Base-by-base conservation (phyloP, 2,888 invertebrate species). In the Habroteleia sp. region DNA sequence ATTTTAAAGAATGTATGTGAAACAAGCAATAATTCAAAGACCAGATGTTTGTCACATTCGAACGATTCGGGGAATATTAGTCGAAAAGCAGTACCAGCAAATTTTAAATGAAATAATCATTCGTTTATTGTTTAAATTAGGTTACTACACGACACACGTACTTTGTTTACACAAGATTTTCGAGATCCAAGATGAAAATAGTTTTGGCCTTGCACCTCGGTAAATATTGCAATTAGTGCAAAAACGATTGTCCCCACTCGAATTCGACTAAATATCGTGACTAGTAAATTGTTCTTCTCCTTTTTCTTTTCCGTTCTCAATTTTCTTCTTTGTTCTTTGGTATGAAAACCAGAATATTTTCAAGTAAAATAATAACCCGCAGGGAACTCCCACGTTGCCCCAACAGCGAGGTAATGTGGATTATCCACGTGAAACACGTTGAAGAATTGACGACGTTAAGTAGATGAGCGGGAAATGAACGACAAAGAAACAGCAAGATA, bases 41-140 rank as follows among this genome's bases (percentile, higher is more conserved):
- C 52, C 60, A 68, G 50, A 48, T 68, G 68, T 68, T 58, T 58
- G 48, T 68, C 68, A 10, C 31, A 25, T 42, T 33, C 31, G 27
- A 44, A 20, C 44, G 23, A 42, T 60, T 69, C 69, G 54, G 4
- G 52, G 71, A 71, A 71, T 14, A 62, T 62, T 62, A 37, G 71
- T 48, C 62, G 46, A 46, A 46, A 50, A 41, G 50, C 58, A 33
- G 23, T 69, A 60, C 68, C 68, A 69, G 68, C 58, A 42, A 60
- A 50, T 58, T 69, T 48, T 69, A 33, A 69, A 50, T 60, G 50
- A 60, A 69, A 69, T 69, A 68, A 68, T 68, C 68, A 13, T 7
- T 31, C 4, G 29, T 5, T 33, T 39, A 39, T 56, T 58, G 48
- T 69, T 69, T 41, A 33, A 69, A 50, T 35, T 60, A 35, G 50